Base-by-base conservation (phyloP, 2,113 vertebrate species). In the Tupaia chinensis region DNA sequence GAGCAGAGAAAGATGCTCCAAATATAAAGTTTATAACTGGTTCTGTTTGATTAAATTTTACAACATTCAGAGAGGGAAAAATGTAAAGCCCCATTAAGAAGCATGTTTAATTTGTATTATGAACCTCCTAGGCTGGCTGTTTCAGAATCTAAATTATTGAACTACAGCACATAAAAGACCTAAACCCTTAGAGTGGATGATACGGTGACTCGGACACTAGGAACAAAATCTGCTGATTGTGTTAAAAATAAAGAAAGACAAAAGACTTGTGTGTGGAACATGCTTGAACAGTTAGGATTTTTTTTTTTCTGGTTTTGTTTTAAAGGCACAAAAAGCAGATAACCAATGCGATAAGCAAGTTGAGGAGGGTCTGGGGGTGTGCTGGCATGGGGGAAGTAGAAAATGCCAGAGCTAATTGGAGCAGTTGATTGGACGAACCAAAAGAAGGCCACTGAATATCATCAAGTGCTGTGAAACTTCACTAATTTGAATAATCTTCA, bases 101-200 rank as follows among this genome's bases (percentile, higher is more conserved):
- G 19, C 7, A 54, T 60, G 63, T 79, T 96, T 93, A 83, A 29
- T 82, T 12, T 61, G 69, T 9, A 13, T 76, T 94, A 27, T 17
- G 22, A 87, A 54, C 34, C 68, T 77, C 56, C 44, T 60, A 73
- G 74, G 14, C 10, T 81, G 63, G 9, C 22, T 92, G 76, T 44
- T 89, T 87, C 14, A 80, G 89, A 82, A 94, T 79, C 53, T 92
- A 77, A 94, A 69, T 73, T 87, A 73, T 8, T 89, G 23, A 89
- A 65, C 44, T 32, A 76, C 2, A 68, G 66, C 60, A 63, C 27
- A 86, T n/a, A 20, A 91, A 95, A 79, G 19, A 0, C 7, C 34
- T 91, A 89, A 86, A 27, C 56, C 77, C 69, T 92, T 93, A 80
- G 12, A 79, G 23, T 66, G 91, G 96, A 13, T 63, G 25, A 84